Conservation (phyloP, 2,113 vertebrate species). For the Sander lucioperca region DNA sequence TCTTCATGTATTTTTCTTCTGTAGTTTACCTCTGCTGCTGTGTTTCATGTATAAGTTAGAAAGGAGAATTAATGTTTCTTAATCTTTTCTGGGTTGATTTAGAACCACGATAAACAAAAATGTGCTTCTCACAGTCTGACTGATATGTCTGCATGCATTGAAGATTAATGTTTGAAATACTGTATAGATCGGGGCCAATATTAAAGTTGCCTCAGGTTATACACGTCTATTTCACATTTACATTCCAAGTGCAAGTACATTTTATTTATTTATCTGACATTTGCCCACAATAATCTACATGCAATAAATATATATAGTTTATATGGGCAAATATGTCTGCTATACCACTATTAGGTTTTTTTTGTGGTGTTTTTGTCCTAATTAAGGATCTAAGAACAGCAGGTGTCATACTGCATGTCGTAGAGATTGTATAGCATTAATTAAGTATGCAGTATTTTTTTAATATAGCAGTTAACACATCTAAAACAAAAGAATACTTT, state of each 20-base stretch:
- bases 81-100: slow-evolving; percentile 4
- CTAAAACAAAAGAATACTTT: slow-evolving; percentile 15
- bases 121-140: slow-evolving; percentile 5
- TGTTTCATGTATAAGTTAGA: slow-evolving; percentile 1
- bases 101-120: slow-evolving; percentile 4
- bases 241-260: neutral
- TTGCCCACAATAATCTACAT: neutral
- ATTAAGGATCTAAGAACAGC: neutral
- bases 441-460: neutral
- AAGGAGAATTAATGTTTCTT: neutral
- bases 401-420: neutral
- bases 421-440: neutral
- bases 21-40: neutral
- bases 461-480: neutral
- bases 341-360: neutral
- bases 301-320: neutral
- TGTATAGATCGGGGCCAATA: slow-evolving; percentile 9
- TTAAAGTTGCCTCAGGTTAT: slow-evolving; percentile 20
- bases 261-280: slow-evolving; percentile 19
- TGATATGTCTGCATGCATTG: slow-evolving; percentile 10
- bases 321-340: neutral
- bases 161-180: slow-evolving; percentile 19
- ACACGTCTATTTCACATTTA: slow-evolving; percentile 24
- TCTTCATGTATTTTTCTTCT: slow-evolving; percentile 1
- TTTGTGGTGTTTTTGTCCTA: neutral